These are phyloP conservation scores for Yponomeuta sedellus DNA, from an alignment of 2,888 invertebrate genomes.

Conservation along the genomic window DNA sequence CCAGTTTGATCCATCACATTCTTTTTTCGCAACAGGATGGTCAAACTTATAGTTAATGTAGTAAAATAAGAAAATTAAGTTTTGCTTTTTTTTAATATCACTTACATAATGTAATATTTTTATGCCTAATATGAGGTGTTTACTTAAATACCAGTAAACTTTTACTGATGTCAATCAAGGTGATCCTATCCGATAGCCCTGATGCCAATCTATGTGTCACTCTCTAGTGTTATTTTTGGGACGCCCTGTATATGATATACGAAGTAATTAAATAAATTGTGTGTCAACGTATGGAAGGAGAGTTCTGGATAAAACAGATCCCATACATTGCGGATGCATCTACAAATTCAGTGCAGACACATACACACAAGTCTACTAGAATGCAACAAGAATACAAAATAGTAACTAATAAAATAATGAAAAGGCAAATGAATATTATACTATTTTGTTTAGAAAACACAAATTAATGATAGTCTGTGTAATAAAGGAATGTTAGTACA, in stretches of 20 bases:
- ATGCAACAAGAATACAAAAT: neutral
- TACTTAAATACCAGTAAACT: no score
- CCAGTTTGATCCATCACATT: no score
- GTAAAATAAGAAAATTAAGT: no score
- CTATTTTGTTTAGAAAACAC: neutral
- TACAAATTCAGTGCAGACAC: neutral
- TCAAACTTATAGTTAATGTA: no score
- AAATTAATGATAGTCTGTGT: neutral
- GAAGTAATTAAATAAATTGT: slow-evolving; percentile 30
- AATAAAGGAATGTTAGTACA: slow-evolving; percentile 7
- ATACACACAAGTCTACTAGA: slow-evolving; percentile 8
- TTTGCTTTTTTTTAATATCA: no score
- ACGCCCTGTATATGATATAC: neutral
- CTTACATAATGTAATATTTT: no score
- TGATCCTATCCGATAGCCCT: no score
- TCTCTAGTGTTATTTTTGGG: no score
- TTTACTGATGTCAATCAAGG: no score
- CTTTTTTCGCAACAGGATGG: no score
- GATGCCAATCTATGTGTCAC: no score
- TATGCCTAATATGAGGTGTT: no score
- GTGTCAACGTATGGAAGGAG: slow-evolving; percentile 51
- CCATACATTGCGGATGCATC: slow-evolving; percentile 45
- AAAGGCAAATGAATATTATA: slow-evolving; percentile 4
- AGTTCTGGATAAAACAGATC: slow-evolving; percentile 30
- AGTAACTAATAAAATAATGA: neutral